These are phyloP conservation scores for Mionectes olivaceus DNA, from an alignment of 2,797 vertebrate genomes.

Conservation along the genomic window DNA sequence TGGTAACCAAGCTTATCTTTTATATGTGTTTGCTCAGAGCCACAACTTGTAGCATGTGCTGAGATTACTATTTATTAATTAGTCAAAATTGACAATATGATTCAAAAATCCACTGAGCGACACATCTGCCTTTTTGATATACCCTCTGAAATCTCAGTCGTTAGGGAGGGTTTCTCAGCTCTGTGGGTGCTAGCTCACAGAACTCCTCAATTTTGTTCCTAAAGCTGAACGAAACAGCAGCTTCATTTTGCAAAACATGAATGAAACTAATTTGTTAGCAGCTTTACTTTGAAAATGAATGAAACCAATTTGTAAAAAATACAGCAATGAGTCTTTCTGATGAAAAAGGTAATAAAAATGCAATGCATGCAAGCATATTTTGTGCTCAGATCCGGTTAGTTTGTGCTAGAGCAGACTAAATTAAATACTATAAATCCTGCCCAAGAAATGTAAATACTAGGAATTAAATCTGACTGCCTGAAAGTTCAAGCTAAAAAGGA, in stretches of 20 bases:
- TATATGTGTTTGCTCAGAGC: background rate
- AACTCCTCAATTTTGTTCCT: background rate
- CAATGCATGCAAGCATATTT: background rate
- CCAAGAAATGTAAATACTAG: background rate
- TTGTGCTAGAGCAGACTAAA: slow-evolving; percentile 18
- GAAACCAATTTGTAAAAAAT: slow-evolving; percentile 28
- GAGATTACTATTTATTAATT: slow-evolving; percentile 40
- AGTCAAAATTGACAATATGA: background rate
- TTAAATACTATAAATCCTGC: slow-evolving; percentile 59
- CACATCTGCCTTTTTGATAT: background rate
- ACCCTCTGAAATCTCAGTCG: background rate
- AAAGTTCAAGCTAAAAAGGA: background rate
- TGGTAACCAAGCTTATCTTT: background rate
- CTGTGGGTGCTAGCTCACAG: background rate
- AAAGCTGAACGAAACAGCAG: background rate
- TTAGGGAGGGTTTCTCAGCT: background rate
- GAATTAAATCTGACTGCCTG: background rate
- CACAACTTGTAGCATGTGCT: background rate
- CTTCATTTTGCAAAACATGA: background rate
- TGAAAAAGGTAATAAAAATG: slow-evolving; percentile 42
- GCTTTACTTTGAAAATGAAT: slow-evolving; percentile 13
- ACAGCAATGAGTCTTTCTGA: background rate
- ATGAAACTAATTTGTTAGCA: slow-evolving; percentile 6
- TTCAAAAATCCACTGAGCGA: background rate
- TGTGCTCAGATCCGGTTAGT: background rate